Conservation (phyloP, 2,797 vertebrate species). For the Steatocranus sp. region DNA sequence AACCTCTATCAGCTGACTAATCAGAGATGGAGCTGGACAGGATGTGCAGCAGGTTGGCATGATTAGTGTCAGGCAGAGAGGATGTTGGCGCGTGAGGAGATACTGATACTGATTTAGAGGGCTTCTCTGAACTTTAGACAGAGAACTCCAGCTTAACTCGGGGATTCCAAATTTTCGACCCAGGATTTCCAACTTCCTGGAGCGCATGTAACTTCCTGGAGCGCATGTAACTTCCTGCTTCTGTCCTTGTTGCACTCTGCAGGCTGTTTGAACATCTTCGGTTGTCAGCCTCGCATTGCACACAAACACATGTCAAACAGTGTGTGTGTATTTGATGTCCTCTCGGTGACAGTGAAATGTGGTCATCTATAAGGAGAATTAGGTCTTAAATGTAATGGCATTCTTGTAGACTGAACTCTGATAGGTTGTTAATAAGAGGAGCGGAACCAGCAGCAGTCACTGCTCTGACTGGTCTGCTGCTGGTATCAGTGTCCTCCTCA, state of each 20-base stretch:
- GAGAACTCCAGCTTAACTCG: background rate
- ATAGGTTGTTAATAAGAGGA: background rate
- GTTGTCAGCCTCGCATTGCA: background rate
- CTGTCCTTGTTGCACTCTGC: background rate
- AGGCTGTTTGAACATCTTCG: background rate
- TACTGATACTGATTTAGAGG: rapidly evolving
- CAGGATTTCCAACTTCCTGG: background rate
- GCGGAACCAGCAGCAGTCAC: background rate
- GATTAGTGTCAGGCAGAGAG: background rate
- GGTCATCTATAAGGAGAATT: background rate
- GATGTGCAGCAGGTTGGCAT: background rate
- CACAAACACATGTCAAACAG: background rate
- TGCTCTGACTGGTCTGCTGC: background rate
- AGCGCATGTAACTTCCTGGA: background rate
- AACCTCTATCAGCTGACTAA: background rate
- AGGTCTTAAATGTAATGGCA: rapidly evolving
- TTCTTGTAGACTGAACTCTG: background rate
- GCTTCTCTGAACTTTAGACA: background rate
- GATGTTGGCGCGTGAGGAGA: background rate
- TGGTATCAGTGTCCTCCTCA: rapidly evolving
- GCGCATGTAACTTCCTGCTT: background rate
- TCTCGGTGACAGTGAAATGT: background rate
- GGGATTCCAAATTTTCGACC: background rate
- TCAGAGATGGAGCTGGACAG: background rate
- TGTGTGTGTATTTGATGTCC: background rate